Percentiles rank a stretch among this genome's conserved stretches.
Conservation (phyloP, 2,888 invertebrate genomes). For the Parasteatoda lunata region DNA sequence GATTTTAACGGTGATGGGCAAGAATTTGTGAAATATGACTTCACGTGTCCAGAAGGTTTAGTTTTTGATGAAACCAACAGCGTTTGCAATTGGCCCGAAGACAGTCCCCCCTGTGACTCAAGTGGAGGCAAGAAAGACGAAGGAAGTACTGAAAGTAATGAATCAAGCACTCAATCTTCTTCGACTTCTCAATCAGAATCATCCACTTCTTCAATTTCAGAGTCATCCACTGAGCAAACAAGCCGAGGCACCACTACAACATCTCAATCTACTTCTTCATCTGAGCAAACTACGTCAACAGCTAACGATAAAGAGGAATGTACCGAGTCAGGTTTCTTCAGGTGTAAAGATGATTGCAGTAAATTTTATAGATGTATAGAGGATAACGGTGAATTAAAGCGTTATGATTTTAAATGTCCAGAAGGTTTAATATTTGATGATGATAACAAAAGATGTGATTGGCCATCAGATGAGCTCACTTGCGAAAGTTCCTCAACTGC, state of each 20-base stretch:
- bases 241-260: background rate
- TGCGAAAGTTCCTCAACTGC: slow-evolving; percentile 77
- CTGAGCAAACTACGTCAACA: slow-evolving; percentile 8
- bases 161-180: background rate
- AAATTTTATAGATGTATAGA: slow-evolving; percentile 88
- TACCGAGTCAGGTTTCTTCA: slow-evolving; percentile 67
- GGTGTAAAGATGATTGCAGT: slow-evolving; percentile 68
- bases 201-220: background rate
- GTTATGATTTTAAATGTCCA: slow-evolving; percentile 83
- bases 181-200: background rate
- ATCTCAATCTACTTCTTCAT: background rate
- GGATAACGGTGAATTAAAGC: slow-evolving; percentile 83
- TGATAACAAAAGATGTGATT: slow-evolving; percentile 79
- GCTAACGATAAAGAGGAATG: slow-evolving; percentile 45
- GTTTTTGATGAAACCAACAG: slow-evolving; percentile 70
- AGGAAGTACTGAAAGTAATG: background rate
- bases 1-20: slow-evolving; percentile 63
- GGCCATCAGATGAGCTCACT: slow-evolving; percentile 84
- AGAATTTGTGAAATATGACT: slow-evolving; percentile 65
- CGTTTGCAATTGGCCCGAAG: slow-evolving; percentile 70
- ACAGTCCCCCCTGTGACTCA: slow-evolving; percentile 40
- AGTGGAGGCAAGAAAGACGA: slow-evolving; percentile 1
- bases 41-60: slow-evolving; percentile 69
- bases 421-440: slow-evolving; percentile 84
- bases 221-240: slow-evolving; percentile 5